A percentile compares a stretch with the other conserved stretches of the same genome.
Evolutionary conservation across 2,113 vertebrate genomes (phyloP).

Genomic region (Kryptolebias marmoratus): DNA sequence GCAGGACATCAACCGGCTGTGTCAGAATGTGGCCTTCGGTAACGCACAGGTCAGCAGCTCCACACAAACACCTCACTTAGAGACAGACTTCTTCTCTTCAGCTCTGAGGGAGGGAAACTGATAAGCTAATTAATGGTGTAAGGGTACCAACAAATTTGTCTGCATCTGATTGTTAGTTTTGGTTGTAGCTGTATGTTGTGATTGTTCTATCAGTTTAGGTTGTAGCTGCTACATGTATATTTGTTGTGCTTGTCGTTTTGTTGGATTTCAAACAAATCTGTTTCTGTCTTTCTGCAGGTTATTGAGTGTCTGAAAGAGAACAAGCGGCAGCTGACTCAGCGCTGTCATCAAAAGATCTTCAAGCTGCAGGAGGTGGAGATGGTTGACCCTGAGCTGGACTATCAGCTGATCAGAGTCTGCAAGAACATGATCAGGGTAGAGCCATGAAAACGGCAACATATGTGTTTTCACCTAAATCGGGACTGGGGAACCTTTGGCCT

Average conservation of each 20-base stretch:
- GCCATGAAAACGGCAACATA: not conserved
- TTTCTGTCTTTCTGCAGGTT: conserved; percentile 31
- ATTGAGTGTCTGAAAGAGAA: conserved; percentile 97
- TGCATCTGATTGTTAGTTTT: no score
- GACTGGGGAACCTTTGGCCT: no score
- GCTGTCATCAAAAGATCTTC: conserved; percentile 94
- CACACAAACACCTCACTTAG: not conserved
- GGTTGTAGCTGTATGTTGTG: no score
- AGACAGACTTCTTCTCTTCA: no score
- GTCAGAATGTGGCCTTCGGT: conserved; percentile 90
- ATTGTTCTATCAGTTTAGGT: no score
- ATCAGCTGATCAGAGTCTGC: conserved; percentile 96
- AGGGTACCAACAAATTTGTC: no score
- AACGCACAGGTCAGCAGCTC: conserved; percentile 89
- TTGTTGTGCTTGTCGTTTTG: not conserved
- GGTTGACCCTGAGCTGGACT: conserved; percentile 96
- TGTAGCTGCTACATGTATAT: not conserved
- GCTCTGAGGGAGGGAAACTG: no score
- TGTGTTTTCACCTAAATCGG: no score
- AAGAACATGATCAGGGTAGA: conserved; percentile 97
- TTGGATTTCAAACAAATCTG: not conserved
- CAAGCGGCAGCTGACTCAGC: conserved; percentile 87
- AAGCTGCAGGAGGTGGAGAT: conserved; percentile 96
- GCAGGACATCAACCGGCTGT: conserved; percentile 89
- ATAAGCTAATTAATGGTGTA: no score